Base-by-base conservation (phyloP, 1,140 invertebrate genomes). In the Ips typographus region DNA sequence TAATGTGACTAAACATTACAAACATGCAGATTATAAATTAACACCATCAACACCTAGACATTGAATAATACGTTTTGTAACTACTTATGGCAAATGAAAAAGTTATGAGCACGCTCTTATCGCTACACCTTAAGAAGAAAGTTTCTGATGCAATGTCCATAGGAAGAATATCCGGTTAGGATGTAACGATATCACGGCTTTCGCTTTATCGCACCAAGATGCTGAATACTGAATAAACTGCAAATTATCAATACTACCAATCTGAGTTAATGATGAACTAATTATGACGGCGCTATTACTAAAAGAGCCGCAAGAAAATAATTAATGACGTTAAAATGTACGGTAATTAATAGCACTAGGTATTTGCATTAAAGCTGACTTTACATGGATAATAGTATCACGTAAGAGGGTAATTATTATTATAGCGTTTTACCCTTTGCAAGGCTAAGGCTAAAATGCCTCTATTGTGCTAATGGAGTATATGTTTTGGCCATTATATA, bases 61-160 rank as follows among this genome's bases (percentile, higher is more conserved):
- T 59, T 59, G 57, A 59, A 59, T 59, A 59, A 59, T 41, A n/a
- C 6, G 40, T 59, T 40, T 59, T 59, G 40, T 59, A 59, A 59
- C 39, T 40, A 41, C 8, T 36, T 37, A 49, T 8, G 47, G 22
- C 39, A 40, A 59, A 59, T 22, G 37, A 59, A 59, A 56, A 59
- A n/a, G 37, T 59, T 6, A 40, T 59, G 8, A 36, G 38, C 40
- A 7, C 38, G 57, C 42, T 59, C 57, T 6, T 40, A 59, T 38
- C 38, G 40, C 22, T 22, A 22, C 22, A 22, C 22, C 22, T 22
- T 22, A 8, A 55, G 36, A 59, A 59, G 57, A 59, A 59, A 59
- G 57, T 59, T 22, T 59, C 57, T 59, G 57, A 59, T 59, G 57
- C 39, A 59, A 59, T 59, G 40, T n/a, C 40, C 38, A 36, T 59